Percentiles rank a stretch among this genome's conserved stretches.
These are phyloP conservation scores for Steatornis caripensis DNA, from an alignment of 2,113 vertebrate species.

Conservation along the genomic window DNA sequence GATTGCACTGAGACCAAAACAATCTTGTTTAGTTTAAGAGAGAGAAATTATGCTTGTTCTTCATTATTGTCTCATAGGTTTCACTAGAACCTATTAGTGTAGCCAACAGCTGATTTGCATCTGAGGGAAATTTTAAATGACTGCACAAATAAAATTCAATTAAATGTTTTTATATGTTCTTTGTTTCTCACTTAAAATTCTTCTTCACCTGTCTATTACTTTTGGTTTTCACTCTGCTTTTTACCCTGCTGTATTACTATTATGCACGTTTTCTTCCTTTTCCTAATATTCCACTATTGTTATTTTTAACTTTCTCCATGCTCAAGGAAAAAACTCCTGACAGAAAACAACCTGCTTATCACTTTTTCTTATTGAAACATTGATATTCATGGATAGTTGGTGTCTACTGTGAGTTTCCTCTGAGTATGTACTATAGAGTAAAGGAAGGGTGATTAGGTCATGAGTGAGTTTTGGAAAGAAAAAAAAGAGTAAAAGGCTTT, in stretches of 20 bases:
- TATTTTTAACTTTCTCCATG: background rate
- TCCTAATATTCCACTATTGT: background rate
- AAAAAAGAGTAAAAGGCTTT: background rate
- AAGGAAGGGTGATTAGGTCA: background rate
- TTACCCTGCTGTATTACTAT: background rate
- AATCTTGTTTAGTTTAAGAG: background rate
- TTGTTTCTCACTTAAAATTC: background rate
- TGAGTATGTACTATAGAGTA: background rate
- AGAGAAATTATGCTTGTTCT: background rate
- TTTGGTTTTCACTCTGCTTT: background rate
- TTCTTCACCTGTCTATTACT: background rate
- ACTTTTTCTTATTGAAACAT: background rate
- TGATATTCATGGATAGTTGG: background rate
- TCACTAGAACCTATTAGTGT: background rate
- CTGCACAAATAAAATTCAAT: background rate
- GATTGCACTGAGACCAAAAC: background rate
- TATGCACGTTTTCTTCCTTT: background rate
- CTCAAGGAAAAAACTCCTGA: background rate
- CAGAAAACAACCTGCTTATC: background rate
- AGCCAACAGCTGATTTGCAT: background rate
- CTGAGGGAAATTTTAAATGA: background rate
- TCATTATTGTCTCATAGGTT: background rate
- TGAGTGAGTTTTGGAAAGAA: background rate
- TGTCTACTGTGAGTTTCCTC: background rate
- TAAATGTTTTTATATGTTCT: background rate